phyloP scores from a whole-genome alignment of 2,797 vertebrate species.

The Anguilla megastoma region DNA sequence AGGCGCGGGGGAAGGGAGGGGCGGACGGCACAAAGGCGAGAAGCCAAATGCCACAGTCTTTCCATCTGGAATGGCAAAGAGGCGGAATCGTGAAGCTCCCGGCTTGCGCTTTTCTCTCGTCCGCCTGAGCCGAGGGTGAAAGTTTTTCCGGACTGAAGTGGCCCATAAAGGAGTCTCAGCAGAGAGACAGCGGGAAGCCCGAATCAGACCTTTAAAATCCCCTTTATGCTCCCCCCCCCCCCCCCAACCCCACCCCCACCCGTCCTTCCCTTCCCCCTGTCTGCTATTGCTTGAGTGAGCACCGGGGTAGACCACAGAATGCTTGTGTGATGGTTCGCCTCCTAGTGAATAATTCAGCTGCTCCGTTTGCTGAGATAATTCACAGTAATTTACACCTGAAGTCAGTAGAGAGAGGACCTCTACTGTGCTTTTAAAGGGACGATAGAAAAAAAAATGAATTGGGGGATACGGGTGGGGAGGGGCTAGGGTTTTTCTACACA shows the following conservation, averaged over 20 bases:
- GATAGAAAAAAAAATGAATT: neutral
- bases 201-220: slow-evolving; percentile 20
- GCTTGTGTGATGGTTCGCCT: neutral
- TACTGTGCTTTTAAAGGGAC: neutral
- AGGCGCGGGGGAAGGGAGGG: neutral
- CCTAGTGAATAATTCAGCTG: slow-evolving; percentile 25
- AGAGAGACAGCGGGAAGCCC: neutral
- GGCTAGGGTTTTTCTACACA: slow-evolving; percentile 37
- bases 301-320: neutral
- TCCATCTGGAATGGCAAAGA: slow-evolving; percentile 9
- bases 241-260: no score
- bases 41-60: slow-evolving; percentile 9
- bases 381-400: slow-evolving; percentile 57
- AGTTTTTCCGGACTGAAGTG: slow-evolving; percentile 8
- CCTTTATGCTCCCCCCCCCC: neutral
- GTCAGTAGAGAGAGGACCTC: neutral
- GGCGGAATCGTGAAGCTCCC: neutral
- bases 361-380: slow-evolving; percentile 33
- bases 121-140: neutral
- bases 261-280: neutral
- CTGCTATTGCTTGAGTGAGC: neutral
- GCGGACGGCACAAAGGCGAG: neutral
- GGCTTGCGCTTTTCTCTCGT: slow-evolving; percentile 1
- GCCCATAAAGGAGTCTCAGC: neutral
- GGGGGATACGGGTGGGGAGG: neutral